Conservation (phyloP, 64 coral and sea anemone species). For the Anthopleura sola region DNA sequence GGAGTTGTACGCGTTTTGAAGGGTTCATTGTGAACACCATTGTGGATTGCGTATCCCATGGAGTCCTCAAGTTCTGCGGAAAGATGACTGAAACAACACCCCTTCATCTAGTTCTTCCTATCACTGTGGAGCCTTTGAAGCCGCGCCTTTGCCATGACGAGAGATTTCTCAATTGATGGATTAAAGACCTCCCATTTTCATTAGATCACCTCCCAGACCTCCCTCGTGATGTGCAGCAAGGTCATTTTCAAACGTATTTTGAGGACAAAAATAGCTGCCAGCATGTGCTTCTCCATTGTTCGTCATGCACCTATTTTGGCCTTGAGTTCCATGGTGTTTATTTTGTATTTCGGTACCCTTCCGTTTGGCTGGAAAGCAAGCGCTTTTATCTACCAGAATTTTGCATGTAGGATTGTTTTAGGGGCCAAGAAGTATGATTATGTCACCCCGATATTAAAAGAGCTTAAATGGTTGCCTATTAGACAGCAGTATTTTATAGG, state of each 20-base stretch:
- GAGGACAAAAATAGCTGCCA: constrained; percentile 11
- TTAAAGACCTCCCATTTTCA: no score
- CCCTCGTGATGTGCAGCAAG: constrained; percentile 8
- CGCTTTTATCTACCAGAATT: constrained; percentile 22
- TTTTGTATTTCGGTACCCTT: constrained; percentile 9
- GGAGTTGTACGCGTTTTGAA: neutral
- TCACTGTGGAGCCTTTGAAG: constrained; percentile 40
- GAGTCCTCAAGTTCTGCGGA: neutral
- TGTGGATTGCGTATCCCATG: constrained; percentile 7
- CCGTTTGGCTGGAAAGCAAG: constrained; percentile 38
- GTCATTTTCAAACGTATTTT: constrained; percentile 32
- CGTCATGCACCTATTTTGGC: constrained; percentile 1
- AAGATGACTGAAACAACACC: neutral
- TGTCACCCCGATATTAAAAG: no score
- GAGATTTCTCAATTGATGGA: constrained; percentile 10
- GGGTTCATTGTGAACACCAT: constrained; percentile 26
- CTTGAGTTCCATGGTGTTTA: constrained; percentile 1
- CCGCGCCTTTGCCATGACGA: constrained; percentile 44
- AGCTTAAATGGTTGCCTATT: no score
- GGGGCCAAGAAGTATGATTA: no score
- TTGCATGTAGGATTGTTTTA: no score
- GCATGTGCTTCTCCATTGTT: constrained; percentile 15
- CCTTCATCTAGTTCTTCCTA: constrained; percentile 25
- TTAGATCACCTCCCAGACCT: no score
- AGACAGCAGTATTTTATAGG: no score